These are phyloP conservation scores for Ailurus styani DNA, from an alignment of 2,113 vertebrate genomes.

Conservation along the genomic window DNA sequence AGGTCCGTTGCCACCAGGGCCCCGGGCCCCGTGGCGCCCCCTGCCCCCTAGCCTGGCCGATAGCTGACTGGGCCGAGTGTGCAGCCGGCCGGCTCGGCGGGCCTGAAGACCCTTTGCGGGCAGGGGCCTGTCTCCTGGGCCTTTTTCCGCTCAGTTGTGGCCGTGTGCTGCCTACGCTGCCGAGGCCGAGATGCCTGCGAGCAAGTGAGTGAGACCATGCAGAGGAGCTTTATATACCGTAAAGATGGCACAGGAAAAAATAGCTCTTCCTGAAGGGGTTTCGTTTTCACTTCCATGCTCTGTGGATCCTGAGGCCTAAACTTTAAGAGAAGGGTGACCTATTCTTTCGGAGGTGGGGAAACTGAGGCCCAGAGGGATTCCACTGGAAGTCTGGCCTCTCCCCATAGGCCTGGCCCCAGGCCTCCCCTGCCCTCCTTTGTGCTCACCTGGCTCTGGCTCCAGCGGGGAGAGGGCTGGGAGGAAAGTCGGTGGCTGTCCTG, in stretches of 20 bases:
- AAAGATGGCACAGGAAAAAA: not conserved
- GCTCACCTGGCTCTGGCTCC: fast-evolving
- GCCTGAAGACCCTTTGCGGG: not conserved
- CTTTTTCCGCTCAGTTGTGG: not conserved
- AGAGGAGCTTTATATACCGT: not conserved
- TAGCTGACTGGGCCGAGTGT: not conserved
- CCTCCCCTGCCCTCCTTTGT: fast-evolving
- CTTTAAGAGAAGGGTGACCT: not conserved
- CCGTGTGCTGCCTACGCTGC: fast-evolving
- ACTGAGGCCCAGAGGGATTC: not conserved
- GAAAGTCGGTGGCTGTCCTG: not conserved
- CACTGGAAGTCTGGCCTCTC: no score
- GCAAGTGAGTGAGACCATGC: not conserved
- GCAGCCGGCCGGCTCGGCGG: not conserved
- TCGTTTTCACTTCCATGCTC: not conserved
- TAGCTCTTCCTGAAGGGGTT: not conserved
- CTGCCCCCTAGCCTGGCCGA: not conserved
- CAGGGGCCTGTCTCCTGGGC: not conserved
- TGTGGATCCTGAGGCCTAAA: not conserved
- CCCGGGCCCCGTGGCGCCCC: not conserved
- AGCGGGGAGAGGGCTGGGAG: not conserved
- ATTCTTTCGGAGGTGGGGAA: not conserved
- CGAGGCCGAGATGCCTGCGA: not conserved
- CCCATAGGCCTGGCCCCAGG: fast-evolving
- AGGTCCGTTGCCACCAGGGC: not conserved